Percentiles rank a stretch among this genome's conserved stretches.
phyloP scores from a whole-genome alignment of 2,797 vertebrate genomes.

The Chloroceryle inda region DNA sequence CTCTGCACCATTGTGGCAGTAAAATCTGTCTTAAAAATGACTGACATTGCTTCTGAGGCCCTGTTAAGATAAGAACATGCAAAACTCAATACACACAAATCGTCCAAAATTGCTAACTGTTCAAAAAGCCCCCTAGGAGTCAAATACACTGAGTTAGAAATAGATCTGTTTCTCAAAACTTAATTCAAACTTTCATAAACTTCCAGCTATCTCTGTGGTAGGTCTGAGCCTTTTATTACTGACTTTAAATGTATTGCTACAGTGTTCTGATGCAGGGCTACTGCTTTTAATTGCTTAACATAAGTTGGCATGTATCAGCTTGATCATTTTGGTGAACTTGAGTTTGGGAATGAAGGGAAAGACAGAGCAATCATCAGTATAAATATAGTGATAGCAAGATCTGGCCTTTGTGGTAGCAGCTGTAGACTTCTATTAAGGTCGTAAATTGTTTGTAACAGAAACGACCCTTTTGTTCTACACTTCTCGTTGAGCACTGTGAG shows the following conservation, averaged over 20 bases:
- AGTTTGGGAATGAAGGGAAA: neutral
- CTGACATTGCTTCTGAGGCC: neutral
- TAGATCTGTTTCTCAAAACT: neutral
- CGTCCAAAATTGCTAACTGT: neutral
- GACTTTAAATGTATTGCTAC: neutral
- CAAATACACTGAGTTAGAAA: neutral
- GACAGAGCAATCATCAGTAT: neutral
- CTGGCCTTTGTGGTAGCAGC: conserved; percentile 29
- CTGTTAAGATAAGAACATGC: neutral
- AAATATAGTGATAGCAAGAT: conserved; percentile 13
- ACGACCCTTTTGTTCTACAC: neutral
- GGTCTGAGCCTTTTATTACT: neutral
- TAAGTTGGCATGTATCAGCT: neutral
- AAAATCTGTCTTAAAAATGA: neutral
- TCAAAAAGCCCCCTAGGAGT: neutral
- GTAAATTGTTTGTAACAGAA: conserved; percentile 42
- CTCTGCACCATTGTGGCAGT: neutral
- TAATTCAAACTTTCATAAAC: neutral
- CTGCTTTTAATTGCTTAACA: neutral
- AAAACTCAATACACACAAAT: neutral
- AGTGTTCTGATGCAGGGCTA: neutral
- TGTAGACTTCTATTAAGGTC: conserved; percentile 63
- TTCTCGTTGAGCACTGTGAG: neutral
- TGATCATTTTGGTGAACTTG: neutral
- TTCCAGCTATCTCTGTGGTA: neutral